Conservation (phyloP, 2,113 vertebrate genomes). For the Haplochromis vanheusdeni region DNA sequence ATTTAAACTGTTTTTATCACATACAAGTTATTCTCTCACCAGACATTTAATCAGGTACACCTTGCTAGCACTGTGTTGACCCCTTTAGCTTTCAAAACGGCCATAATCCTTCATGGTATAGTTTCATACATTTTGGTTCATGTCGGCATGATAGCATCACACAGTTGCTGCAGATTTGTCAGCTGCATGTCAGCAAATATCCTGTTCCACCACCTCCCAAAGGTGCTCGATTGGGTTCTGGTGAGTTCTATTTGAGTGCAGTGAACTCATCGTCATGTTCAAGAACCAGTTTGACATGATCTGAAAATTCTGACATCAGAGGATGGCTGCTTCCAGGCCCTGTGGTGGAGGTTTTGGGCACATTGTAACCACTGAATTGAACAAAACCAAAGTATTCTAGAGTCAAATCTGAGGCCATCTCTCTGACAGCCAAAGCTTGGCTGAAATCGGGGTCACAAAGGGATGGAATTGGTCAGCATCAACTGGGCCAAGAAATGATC, state of each 20-base stretch:
- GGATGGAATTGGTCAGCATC: neutral
- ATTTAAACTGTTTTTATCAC: neutral
- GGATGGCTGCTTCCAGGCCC: neutral
- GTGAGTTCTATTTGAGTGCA: neutral
- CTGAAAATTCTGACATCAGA: rapidly evolving
- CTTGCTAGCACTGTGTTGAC: neutral
- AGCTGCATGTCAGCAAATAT: neutral
- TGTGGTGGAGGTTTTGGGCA: neutral
- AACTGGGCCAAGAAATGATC: neutral
- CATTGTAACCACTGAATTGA: rapidly evolving
- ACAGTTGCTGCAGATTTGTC: neutral
- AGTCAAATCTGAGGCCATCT: neutral
- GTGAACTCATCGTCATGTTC: neutral
- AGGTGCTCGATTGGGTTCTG: neutral
- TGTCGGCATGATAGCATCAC: rapidly evolving
- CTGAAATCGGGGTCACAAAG: neutral
- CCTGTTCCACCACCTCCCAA: rapidly evolving
- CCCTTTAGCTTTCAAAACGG: neutral
- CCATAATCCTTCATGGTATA: neutral
- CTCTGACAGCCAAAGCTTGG: neutral
- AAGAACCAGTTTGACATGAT: neutral
- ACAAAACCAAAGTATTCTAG: neutral
- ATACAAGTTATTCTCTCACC: neutral
- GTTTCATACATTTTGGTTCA: neutral
- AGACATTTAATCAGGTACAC: neutral